A percentile compares a stretch with the other conserved stretches of the same genome.
Evolutionary conservation across 1,140 invertebrate species (phyloP).

Genomic region (Trachymyrmex cornetzi): DNA sequence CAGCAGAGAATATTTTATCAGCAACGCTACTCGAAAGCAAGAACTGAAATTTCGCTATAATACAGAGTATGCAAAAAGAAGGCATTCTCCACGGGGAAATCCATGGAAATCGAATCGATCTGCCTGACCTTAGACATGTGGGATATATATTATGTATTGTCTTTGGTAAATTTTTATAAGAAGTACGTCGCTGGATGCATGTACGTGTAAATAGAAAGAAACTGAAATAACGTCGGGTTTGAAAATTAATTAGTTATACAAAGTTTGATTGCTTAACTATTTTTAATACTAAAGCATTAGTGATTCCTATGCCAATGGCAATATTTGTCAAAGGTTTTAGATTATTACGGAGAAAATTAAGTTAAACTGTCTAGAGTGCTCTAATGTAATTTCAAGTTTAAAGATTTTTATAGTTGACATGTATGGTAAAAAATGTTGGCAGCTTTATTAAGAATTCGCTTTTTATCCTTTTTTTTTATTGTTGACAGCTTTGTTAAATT

Average conservation of each 20-base stretch:
- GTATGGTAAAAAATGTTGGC: not conserved
- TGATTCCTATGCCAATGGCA: conserved; percentile 29
- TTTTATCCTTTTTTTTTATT: conserved; percentile 42
- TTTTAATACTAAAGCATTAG: conserved; percentile 41
- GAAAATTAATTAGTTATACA: conserved; percentile 23
- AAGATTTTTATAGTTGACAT: conserved; percentile 12
- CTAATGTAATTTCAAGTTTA: conserved; percentile 13
- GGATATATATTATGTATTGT: conserved; percentile 13
- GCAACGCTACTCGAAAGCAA: conserved; percentile 17
- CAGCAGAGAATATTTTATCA: conserved; percentile 14
- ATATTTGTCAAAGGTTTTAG: conserved; percentile 23
- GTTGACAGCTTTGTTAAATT: conserved; percentile 31
- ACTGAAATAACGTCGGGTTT: conserved; percentile 2
- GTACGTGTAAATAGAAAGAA: conserved; percentile 46
- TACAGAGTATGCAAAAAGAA: not conserved
- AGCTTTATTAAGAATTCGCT: conserved; percentile 4
- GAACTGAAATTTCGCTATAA: conserved; percentile 37
- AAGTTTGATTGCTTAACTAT: conserved; percentile 1
- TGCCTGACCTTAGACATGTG: not conserved
- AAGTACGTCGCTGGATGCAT: not conserved
- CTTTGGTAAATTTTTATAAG: conserved; percentile 58
- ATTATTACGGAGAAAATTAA: conserved; percentile 20
- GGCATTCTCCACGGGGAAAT: not conserved
- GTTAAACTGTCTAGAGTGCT: conserved; percentile 14
- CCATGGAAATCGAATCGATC: not conserved